Conservation (phyloP, 2,797 vertebrate genomes). For the Florisuga fusca region DNA sequence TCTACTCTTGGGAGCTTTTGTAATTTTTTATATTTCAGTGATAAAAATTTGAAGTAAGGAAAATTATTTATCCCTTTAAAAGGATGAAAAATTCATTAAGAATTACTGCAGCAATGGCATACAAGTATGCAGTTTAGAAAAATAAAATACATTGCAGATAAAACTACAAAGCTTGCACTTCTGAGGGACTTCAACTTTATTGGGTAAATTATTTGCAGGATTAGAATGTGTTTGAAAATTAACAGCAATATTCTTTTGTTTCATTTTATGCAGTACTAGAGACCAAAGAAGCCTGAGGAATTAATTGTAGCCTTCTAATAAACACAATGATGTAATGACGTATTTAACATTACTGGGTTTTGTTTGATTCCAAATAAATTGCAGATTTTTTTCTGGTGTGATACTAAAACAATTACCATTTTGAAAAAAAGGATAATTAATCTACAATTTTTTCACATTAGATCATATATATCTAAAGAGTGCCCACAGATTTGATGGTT, state of each 20-base stretch:
- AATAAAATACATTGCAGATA: neutral
- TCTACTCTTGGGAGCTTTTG: neutral
- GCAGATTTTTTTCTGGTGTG: constrained; percentile 83
- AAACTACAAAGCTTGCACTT: neutral
- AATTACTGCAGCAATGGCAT: neutral
- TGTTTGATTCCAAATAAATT: constrained; percentile 90
- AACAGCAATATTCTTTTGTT: constrained; percentile 74
- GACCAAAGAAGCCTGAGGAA: constrained; percentile 74
- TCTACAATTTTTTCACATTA: constrained; percentile 90
- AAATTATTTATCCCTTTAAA: neutral
- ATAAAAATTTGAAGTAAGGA: neutral
- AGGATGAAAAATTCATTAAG: neutral
- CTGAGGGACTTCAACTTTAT: neutral
- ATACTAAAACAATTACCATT: constrained; percentile 92
- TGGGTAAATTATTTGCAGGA: constrained; percentile 35
- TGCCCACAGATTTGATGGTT: constrained; percentile 81
- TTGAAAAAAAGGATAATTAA: constrained; percentile 90
- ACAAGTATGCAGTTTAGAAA: neutral
- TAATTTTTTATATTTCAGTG: neutral
- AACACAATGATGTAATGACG: constrained; percentile 82
- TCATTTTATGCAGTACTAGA: constrained; percentile 70
- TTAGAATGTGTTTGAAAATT: constrained; percentile 62
- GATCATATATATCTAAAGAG: constrained; percentile 86
- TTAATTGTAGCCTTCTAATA: constrained; percentile 85
- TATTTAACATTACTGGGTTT: constrained; percentile 80